These are phyloP conservation scores for Cebidichthys violaceus DNA, from an alignment of 2,113 vertebrate genomes.

Conservation along the genomic window DNA sequence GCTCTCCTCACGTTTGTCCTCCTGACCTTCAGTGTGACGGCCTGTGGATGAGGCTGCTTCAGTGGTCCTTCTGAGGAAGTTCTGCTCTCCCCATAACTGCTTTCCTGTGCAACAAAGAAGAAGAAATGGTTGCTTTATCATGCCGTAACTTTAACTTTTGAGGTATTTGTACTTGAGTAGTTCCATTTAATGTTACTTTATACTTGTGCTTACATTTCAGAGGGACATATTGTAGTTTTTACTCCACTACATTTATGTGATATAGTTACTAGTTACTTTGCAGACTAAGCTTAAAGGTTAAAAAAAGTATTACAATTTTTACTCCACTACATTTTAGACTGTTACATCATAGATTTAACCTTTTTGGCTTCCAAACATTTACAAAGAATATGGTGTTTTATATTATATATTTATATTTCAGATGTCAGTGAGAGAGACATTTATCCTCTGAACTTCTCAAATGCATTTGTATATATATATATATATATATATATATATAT, in stretches of 20 bases:
- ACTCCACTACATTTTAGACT: too few species aligned
- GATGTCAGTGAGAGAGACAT: too few species aligned
- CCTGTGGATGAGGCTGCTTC: conserved; percentile 70
- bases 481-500: too few species aligned
- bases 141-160: background rate
- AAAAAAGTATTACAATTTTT: too few species aligned
- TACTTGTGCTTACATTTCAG: background rate
- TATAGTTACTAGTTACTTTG: too few species aligned
- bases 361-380: too few species aligned
- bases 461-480: too few species aligned
- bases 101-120: conserved; percentile 43
- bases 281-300: too few species aligned
- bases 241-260: background rate
- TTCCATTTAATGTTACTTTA: background rate
- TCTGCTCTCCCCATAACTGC: conserved; percentile 33
- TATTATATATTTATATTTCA: too few species aligned
- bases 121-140: background rate
- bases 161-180: background rate
- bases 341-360: too few species aligned
- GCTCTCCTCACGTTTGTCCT: conserved; percentile 49
- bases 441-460: too few species aligned
- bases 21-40: conserved; percentile 41
- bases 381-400: too few species aligned
- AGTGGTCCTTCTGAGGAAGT: conserved; percentile 41
- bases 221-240: background rate